These are phyloP conservation scores for Nephotettix cincticeps DNA, from an alignment of 1,140 invertebrate species.

Conservation along the genomic window DNA sequence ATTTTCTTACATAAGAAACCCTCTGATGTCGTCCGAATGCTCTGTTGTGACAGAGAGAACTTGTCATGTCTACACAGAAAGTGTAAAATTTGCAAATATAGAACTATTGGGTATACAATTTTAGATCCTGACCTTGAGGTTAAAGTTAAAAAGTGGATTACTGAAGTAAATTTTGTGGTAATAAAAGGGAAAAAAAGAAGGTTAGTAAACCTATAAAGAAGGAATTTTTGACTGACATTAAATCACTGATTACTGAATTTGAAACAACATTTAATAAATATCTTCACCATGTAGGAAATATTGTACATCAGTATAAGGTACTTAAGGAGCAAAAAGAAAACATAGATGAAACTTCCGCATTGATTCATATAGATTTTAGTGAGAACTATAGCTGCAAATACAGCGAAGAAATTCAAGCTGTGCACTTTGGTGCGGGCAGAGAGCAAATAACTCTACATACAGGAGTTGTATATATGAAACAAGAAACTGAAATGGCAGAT, in stretches of 20 bases:
- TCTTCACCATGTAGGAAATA: constrained; percentile 40
- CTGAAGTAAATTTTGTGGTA: neutral
- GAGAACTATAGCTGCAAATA: constrained; percentile 46
- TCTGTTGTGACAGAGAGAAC: constrained; percentile 32
- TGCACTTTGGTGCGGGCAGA: constrained; percentile 42
- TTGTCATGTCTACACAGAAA: constrained; percentile 34
- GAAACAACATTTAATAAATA: constrained; percentile 24
- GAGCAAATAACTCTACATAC: constrained; percentile 45
- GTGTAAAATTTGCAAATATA: constrained; percentile 32
- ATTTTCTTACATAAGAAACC: constrained; percentile 31
- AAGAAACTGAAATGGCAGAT: constrained; percentile 20
- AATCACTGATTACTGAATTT: constrained; percentile 32
- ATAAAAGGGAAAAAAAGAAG: constrained; percentile 30
- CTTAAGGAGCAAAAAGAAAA: constrained; percentile 41
- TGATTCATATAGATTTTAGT: constrained; percentile 45
- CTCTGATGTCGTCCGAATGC: neutral
- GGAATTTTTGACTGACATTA: constrained; percentile 35
- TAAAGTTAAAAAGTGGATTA: constrained; percentile 30
- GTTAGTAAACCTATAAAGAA: constrained; percentile 32
- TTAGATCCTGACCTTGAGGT: constrained; percentile 19
- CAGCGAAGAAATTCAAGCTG: constrained; percentile 43
- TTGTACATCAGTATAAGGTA: constrained; percentile 40
- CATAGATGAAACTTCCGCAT: constrained; percentile 40
- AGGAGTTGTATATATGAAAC: constrained; percentile 40
- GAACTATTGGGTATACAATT: constrained; percentile 10